A percentile compares a stretch with the other conserved stretches of the same genome.
These are phyloP conservation scores for Natator depressus DNA, from an alignment of 2,113 vertebrate species.

Conservation along the genomic window DNA sequence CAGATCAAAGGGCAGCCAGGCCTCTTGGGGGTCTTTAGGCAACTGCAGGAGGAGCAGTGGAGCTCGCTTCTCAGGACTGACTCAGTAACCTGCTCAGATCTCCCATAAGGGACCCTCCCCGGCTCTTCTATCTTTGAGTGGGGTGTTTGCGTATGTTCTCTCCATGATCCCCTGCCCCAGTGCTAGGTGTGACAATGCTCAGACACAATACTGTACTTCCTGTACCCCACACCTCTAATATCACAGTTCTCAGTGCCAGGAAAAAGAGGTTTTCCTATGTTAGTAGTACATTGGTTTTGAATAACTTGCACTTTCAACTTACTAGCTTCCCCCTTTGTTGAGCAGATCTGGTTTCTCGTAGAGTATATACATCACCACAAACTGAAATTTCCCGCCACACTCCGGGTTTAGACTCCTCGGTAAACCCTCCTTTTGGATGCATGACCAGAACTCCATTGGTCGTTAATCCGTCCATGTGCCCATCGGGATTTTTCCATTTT, in stretches of 20 bases:
- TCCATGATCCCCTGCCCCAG: neutral
- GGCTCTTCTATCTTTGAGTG: no score
- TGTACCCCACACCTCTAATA: neutral
- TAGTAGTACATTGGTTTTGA: neutral
- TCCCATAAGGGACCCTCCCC: no score
- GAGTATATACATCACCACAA: slow-evolving; percentile 95
- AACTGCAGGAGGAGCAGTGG: neutral
- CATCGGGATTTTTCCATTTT: slow-evolving; percentile 99
- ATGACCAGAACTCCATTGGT: slow-evolving; percentile 98
- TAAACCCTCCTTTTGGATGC: slow-evolving; percentile 96
- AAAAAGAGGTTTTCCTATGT: neutral
- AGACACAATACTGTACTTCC: neutral
- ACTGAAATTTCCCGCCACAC: slow-evolving; percentile 98
- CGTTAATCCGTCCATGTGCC: slow-evolving; percentile 98
- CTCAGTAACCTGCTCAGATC: neutral
- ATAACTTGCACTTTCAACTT: slow-evolving; percentile 51
- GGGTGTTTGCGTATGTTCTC: neutral
- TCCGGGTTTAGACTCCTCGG: slow-evolving; percentile 94
- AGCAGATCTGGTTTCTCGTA: slow-evolving; percentile 95
- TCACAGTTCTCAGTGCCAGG: neutral
- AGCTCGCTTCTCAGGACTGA: neutral
- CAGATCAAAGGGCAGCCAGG: neutral
- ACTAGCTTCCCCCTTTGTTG: slow-evolving; percentile 97
- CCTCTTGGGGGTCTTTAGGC: neutral
- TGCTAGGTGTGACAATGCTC: neutral